phyloP scores from a whole-genome alignment of 2,113 vertebrate species.

The Lipotes vexillifer region DNA sequence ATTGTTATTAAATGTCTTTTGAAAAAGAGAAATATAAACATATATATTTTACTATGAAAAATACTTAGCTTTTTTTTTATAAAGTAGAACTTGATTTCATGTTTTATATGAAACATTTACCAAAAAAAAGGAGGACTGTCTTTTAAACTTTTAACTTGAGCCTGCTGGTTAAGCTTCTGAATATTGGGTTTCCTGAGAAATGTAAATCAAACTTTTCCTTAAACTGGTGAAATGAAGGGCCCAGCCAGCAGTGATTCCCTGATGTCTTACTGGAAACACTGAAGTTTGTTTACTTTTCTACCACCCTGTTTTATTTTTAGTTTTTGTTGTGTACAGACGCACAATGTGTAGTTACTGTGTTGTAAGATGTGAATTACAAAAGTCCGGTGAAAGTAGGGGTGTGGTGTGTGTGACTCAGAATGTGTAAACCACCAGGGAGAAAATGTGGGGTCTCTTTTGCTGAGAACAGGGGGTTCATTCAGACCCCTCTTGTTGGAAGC shows the following conservation, averaged over 20 bases:
- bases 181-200: conserved; percentile 54
- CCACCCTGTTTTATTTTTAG: conserved; percentile 64
- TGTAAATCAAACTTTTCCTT: background rate
- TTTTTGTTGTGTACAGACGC: conserved; percentile 58
- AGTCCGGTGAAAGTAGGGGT: background rate
- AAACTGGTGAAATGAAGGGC: background rate
- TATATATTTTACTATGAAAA: no score
- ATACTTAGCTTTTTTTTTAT: no score
- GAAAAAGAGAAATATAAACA: no score
- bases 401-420: background rate
- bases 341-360: conserved; percentile 37
- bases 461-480: no score
- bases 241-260: conserved; percentile 59
- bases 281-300: conserved; percentile 55
- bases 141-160: conserved; percentile 66
- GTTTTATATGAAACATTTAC: no score
- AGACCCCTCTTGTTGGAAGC: no score
- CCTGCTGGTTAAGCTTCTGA: conserved; percentile 52
- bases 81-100: no score
- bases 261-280: conserved; percentile 80
- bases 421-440: background rate
- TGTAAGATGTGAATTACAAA: background rate
- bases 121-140: no score
- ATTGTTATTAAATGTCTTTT: no score
- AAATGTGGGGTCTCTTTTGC: background rate